A percentile compares a stretch with the other conserved stretches of the same genome.
Conservation (phyloP, 2,888 invertebrate genomes). For the Dasysyrphus albostriatus region DNA sequence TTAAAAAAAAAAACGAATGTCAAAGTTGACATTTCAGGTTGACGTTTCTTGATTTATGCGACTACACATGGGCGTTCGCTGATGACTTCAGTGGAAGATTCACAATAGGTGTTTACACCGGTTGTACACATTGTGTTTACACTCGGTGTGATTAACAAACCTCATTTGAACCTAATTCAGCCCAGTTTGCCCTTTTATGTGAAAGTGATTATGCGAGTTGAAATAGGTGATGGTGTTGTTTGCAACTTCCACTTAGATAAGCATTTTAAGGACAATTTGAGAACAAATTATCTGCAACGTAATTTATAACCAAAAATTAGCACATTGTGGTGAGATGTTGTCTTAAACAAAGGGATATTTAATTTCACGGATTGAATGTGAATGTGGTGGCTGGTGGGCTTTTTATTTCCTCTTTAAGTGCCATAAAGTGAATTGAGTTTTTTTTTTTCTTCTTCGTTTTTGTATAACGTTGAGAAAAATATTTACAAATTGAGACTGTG, state of each 20-base stretch:
- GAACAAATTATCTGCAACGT: background rate
- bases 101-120: no score
- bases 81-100: no score
- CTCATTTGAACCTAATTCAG: background rate
- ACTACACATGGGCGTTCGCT: no score
- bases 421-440: background rate
- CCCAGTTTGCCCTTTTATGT: background rate
- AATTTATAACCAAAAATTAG: conserved; percentile 1
- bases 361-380: background rate
- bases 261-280: background rate
- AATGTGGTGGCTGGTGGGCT: background rate
- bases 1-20: no score
- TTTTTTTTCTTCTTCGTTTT: background rate
- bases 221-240: background rate
- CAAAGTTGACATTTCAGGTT: no score
- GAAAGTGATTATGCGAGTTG: background rate
- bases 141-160: no score
- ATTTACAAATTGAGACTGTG: no score
- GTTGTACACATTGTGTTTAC: no score
- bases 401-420: background rate
- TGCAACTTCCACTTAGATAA: background rate
- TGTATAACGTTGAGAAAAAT: no score
- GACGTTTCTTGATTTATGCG: no score
- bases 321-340: background rate
- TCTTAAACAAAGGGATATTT: background rate